These are phyloP conservation scores for Cepaea hortensis DNA, from an alignment of 2,888 invertebrate genomes.

Conservation along the genomic window DNA sequence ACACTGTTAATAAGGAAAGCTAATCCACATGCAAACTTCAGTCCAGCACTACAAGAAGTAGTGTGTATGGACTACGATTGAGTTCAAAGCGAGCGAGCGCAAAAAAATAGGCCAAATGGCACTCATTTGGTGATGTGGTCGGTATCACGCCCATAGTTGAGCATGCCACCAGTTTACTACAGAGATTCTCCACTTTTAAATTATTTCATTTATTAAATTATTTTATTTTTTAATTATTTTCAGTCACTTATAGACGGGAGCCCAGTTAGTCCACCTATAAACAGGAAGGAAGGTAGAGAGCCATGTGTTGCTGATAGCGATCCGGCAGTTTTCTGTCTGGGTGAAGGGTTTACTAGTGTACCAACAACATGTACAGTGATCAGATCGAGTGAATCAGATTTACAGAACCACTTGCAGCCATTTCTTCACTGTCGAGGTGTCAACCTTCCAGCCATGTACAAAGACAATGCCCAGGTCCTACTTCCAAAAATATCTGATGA, in stretches of 20 bases:
- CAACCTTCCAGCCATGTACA: constrained; percentile 17
- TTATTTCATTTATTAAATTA: background rate
- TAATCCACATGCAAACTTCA: too few relatives aligned
- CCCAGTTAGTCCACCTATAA: background rate
- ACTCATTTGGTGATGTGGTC: too few relatives aligned
- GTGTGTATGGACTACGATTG: too few relatives aligned
- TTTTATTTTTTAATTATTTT: background rate
- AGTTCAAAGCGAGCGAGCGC: too few relatives aligned
- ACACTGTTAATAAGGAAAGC: too few relatives aligned
- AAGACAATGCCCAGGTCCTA: constrained; percentile 34
- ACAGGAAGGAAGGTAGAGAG: background rate
- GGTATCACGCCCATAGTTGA: too few relatives aligned
- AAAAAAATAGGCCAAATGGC: too few relatives aligned
- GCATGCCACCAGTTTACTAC: too few relatives aligned
- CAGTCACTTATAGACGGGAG: constrained; percentile 7
- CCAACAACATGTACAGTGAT: background rate
- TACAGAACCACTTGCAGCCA: constrained; percentile 5
- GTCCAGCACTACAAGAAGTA: too few relatives aligned
- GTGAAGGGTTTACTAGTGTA: background rate
- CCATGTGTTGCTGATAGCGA: background rate
- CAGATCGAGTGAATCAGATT: constrained; percentile 19
- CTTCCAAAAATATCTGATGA: background rate
- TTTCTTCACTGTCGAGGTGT: background rate
- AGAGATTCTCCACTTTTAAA: too few relatives aligned
- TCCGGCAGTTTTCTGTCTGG: background rate